Base-by-base conservation (phyloP, 2,113 vertebrate genomes). In the Sylvietta virens region DNA sequence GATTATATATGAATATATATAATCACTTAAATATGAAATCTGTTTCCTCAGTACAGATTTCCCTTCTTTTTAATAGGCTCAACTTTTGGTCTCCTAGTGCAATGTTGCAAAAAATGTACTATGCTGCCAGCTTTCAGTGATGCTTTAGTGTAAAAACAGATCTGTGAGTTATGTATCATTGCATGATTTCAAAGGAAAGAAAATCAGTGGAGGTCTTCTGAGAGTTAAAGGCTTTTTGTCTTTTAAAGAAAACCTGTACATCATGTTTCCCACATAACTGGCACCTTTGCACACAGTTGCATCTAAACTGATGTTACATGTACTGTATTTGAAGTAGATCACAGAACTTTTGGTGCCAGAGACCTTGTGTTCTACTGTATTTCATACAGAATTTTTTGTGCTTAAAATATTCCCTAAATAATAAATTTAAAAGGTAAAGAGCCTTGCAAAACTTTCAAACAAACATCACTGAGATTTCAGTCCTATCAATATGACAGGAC, bases 271-370 rank as follows among this genome's bases (percentile, higher is more conserved):
- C 18, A n/a, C 3, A 11, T 31, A 84, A 86, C 58, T 40, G 87
- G 81, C 33, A 50, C 11, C 20, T 81, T 84, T 80, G 58, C 21
- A 31, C 28, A 27, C 2, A 5, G 19, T 65, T 82, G 37, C 45
- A 77, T 70, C 58, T 82, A 69, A 87, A 73, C 39, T 66, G 50
- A 9, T 86, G 39, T 77, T 91, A 28, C 39, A 16, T 56, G 30
- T 65, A 22, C 58, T 65, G 30, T 69, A 51, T 86, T 66, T 96
- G 84, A 95, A 92, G 79, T 62, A 93, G 54, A 92, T 93, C 90
- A 95, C 42, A 94, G 47, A 27, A 64, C 2, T 90, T 94, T 22
- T 66, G 24, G 7, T 85, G 62, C 11, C 31, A 78, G 76, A 83
- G 35, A 92, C 47, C 44, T 91, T 65, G 21, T 56, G 22, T 93